phyloP scores from a whole-genome alignment of 2,113 vertebrate genomes.

The Melanerpes aurifrons region DNA sequence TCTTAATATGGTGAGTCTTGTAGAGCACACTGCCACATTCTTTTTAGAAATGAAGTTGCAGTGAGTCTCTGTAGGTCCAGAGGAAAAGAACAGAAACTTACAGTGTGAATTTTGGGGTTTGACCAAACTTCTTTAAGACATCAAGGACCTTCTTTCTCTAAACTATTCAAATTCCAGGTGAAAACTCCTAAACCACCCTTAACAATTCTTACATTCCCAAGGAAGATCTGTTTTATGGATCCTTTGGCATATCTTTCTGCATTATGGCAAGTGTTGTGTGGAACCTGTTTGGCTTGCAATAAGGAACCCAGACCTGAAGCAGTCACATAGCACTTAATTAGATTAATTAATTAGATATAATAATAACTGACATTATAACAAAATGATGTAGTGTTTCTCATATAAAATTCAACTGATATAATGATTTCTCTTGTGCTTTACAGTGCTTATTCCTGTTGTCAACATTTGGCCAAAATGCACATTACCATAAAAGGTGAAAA shows the following conservation, averaged over 20 bases:
- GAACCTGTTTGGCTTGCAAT: not conserved
- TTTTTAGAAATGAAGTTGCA: slow-evolving; percentile 9
- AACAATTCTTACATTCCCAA: not conserved
- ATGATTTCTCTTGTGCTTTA: not conserved
- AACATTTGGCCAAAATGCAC: not conserved
- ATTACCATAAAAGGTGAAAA: not conserved
- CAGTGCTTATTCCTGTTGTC: not conserved
- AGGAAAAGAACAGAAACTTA: not conserved
- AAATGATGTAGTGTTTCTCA: not conserved
- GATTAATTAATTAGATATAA: not conserved
- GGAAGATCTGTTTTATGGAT: not conserved
- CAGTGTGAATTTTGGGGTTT: not conserved
- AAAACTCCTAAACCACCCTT: not conserved
- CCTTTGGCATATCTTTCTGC: not conserved
- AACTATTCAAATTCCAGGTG: not conserved
- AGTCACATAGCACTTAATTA: not conserved
- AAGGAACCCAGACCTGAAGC: not conserved
- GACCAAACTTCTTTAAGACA: not conserved
- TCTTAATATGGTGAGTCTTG: not conserved
- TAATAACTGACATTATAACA: not conserved
- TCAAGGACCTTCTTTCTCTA: not conserved
- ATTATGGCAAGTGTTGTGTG: not conserved
- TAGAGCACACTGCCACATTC: not conserved
- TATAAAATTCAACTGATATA: not conserved
- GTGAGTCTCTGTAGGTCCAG: not conserved